Conservation (phyloP, 1,140 invertebrate species). For the Ptiloglossa arizonensis region DNA sequence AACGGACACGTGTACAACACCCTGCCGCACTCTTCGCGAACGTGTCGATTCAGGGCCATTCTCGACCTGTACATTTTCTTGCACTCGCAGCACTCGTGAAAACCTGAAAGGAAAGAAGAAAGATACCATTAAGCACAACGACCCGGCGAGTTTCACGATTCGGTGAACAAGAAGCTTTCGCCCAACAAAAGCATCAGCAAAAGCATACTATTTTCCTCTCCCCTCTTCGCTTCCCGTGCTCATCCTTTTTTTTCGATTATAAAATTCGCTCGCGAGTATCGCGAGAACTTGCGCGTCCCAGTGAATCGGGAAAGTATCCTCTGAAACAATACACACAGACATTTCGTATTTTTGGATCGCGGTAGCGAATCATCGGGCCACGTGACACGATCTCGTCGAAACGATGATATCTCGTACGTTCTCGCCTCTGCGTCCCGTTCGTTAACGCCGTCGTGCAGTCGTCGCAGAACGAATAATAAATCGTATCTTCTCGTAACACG, state of each 20-base stretch:
- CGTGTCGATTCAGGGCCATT: constrained; percentile 64
- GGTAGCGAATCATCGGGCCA: background rate
- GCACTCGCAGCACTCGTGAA: constrained; percentile 65
- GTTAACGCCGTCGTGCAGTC: no score
- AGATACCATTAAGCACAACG: constrained; percentile 32
- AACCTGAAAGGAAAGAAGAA: constrained; percentile 65
- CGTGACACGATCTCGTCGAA: no score
- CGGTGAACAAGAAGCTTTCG: constrained; percentile 47
- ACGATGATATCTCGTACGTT: background rate
- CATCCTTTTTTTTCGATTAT: background rate
- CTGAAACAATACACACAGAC: background rate
- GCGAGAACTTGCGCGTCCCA: no score
- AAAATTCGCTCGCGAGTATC: no score
- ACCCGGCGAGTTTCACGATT: background rate
- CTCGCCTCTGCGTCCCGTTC: no score
- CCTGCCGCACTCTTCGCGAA: constrained; percentile 68
- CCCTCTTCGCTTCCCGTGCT: background rate
- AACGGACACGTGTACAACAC: constrained; percentile 64
- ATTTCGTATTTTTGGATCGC: background rate
- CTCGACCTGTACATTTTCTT: constrained; percentile 64
- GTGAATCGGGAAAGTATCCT: background rate
- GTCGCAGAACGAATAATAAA: no score
- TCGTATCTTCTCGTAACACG: no score
- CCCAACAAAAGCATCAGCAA: constrained; percentile 51
- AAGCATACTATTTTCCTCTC: constrained; percentile 42